Conservation (phyloP, 2,797 vertebrate genomes). For the Zenarchopterus dispar region DNA sequence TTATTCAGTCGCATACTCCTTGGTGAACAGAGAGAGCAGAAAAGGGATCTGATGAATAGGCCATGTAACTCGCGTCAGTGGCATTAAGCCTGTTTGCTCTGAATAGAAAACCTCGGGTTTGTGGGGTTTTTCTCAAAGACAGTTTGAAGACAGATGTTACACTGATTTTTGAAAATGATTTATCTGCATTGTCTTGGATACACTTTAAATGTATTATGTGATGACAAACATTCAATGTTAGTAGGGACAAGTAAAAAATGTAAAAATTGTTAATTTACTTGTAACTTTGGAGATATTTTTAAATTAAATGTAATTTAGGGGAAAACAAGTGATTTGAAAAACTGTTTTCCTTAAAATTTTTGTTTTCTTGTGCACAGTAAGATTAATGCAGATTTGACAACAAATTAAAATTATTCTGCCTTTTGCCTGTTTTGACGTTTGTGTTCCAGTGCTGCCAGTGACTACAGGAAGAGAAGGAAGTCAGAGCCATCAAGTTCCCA, state of each 20-base stretch:
- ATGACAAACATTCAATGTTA: no score
- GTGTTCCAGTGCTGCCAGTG: conserved; percentile 84
- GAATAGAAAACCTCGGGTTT: conserved; percentile 21
- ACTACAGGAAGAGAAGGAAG: conserved; percentile 97
- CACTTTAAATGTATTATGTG: not conserved
- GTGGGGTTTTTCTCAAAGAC: not conserved
- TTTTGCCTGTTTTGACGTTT: conserved; percentile 20
- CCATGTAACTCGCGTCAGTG: conserved; percentile 49
- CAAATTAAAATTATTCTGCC: not conserved
- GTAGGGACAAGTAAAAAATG: no score
- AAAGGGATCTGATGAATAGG: conserved; percentile 65
- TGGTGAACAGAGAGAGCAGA: conserved; percentile 54
- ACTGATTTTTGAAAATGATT: not conserved
- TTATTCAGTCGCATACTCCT: conserved; percentile 64
- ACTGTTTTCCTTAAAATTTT: no score
- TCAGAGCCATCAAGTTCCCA: conserved; percentile 92
- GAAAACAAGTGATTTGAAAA: no score
- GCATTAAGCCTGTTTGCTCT: conserved; percentile 42
- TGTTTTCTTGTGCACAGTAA: no score
- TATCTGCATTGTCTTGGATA: not conserved
- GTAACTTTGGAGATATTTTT: no score
- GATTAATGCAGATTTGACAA: not conserved
- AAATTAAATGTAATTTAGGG: no score
- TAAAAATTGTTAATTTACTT: no score
- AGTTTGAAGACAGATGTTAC: conserved; percentile 7